Evolutionary conservation across 2,888 invertebrate species (phyloP), one percentile per base, ranked within the genome.

Genomic region (Cyclophora punctaria): DNA sequence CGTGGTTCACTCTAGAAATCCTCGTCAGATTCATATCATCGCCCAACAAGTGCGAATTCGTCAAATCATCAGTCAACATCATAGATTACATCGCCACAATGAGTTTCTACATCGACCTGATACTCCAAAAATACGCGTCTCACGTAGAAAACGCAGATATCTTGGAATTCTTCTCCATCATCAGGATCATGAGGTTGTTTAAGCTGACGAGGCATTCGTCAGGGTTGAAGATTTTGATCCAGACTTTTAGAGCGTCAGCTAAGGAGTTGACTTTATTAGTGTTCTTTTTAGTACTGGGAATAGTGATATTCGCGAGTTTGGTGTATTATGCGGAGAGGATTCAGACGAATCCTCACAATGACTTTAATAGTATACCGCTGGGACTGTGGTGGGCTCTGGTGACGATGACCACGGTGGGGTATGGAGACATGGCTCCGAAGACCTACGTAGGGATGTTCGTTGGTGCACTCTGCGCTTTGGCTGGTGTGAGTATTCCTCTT

Each of bases 381-480:
- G 98, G 98, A 45, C 89, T 98, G 61, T 98, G 98, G 98, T 99
- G 98, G 98, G 98, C 98, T 45, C 92, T 98, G 85, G 98, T 98
- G 63, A 98, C 98, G 63, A 98, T 99, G 98, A 99, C 98, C 64
- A 98, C 97, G 0, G 98, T 98, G 53, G 98, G 98, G 45, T 99
- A 98, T 81, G 98, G 98, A 53, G 98, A 98, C 85, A 98, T 98
- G 98, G 97, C 95, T 65, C 98, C 98, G 56, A 98, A 98, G 85
- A 98, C 98, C 44, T 98, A 98, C 81, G 95, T 97, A 60, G 98
- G 98, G 62, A 98, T 98, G 98, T 97, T 98, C 79, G 98, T 98
- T 62, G 98, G 98, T 63, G 98, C 98, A 7, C 91, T 99, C 47
- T 99, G 99, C 87, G 99, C 99, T 58, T 91, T 99, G 63, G 97